phyloP scores from a whole-genome alignment of 2,113 vertebrate species.

The Bos indicus region DNA sequence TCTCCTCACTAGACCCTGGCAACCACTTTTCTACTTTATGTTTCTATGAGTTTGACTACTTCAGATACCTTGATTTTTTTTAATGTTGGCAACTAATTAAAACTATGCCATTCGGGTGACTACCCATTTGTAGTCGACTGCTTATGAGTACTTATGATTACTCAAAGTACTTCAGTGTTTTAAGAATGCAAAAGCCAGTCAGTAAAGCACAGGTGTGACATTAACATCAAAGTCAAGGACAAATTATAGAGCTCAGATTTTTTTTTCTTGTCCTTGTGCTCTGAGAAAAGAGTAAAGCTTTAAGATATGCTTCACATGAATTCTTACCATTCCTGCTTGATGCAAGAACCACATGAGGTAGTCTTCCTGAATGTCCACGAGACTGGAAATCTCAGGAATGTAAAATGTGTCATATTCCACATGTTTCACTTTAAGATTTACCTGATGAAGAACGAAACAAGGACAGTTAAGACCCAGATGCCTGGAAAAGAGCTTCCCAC shows the following conservation, averaged over 20 bases:
- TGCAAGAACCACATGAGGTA: slow-evolving; percentile 99
- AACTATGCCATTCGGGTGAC: not conserved
- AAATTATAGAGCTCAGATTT: not conserved
- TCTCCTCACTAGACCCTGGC: not conserved
- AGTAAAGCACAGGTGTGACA: not conserved
- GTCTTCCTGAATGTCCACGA: slow-evolving; percentile 98
- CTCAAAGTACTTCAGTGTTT: not conserved
- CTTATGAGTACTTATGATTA: not conserved
- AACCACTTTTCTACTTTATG: not conserved
- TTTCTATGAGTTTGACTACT: not conserved
- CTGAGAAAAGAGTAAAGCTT: not conserved
- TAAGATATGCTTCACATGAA: not conserved
- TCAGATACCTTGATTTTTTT: not conserved
- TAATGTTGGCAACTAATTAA: not conserved
- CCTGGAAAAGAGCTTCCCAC: not conserved
- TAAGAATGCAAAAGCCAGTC: not conserved
- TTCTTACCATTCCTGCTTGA: slow-evolving; percentile 93
- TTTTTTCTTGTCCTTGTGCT: not conserved
- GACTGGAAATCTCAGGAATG: slow-evolving; percentile 93
- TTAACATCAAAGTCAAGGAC: not conserved
- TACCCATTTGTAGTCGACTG: not conserved
- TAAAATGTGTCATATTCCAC: slow-evolving; percentile 95
- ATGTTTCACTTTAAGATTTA: slow-evolving; percentile 93
- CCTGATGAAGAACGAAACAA: slow-evolving; percentile 79
- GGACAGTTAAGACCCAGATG: not conserved